Percentiles rank a stretch among this genome's conserved stretches.
Evolutionary conservation across 2,797 vertebrate species (phyloP).

Genomic region (Acestrorhynchus altus): DNA sequence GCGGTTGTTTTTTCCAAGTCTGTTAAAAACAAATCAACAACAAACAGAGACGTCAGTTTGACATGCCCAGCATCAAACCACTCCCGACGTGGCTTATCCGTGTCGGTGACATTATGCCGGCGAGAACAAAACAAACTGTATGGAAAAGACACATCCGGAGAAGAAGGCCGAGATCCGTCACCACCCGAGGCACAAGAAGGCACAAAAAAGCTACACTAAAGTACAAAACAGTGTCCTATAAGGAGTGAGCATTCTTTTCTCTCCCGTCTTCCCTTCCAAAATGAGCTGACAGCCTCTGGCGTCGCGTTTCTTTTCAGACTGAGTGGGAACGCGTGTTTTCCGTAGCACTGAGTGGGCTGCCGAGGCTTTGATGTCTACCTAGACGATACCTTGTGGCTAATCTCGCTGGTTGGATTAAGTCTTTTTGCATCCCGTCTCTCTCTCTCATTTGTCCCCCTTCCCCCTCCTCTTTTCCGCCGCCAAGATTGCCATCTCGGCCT

Average conservation of each 20-base stretch:
- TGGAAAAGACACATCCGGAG: background rate
- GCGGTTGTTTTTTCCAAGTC: background rate
- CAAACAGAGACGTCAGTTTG: background rate
- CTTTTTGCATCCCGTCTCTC: conserved; percentile 29
- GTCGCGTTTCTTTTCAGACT: conserved; percentile 48
- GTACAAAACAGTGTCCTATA: conserved; percentile 41
- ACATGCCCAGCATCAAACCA: background rate
- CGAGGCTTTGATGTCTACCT: conserved; percentile 61
- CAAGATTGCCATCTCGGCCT: conserved; percentile 64
- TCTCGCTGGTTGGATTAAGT: conserved; percentile 61
- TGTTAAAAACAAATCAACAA: background rate
- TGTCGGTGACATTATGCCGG: background rate
- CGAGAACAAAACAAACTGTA: background rate
- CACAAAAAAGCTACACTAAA: conserved; percentile 30
- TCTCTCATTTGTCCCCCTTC: conserved; percentile 17
- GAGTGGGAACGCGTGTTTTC: conserved; percentile 51
- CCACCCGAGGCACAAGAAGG: conserved; percentile 32
- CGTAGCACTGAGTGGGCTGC: conserved; percentile 60
- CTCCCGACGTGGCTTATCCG: conserved; percentile 10
- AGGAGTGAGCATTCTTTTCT: conserved; percentile 34
- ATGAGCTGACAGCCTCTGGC: conserved; percentile 55
- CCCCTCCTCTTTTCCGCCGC: conserved; percentile 51
- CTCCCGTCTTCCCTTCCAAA: conserved; percentile 33
- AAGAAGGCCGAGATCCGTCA: conserved; percentile 33
- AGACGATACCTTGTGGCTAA: conserved; percentile 61